Base-by-base conservation (phyloP, 2,797 vertebrate species). In the Typhlichthys subterraneus region DNA sequence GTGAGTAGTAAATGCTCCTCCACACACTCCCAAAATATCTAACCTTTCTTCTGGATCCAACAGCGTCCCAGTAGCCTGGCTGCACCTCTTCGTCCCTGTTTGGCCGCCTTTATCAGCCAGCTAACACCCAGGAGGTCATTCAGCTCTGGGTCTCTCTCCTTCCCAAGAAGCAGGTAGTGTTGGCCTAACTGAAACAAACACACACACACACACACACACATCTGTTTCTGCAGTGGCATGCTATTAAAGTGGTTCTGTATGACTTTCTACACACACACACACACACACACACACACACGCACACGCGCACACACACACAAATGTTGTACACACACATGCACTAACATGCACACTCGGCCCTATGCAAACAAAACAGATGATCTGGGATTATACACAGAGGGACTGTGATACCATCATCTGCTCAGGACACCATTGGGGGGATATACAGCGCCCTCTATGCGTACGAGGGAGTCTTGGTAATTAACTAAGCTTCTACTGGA, bases 81-180 rank as follows among this genome's bases (percentile, higher is more conserved):
- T 0, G 97, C 96, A 63, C 93, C 89, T 64, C 91, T 93, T 61
- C 94, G 89, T 45, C 97, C 97, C 72, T 97, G 97, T 88, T 97
- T 98, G 42, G 96, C 95, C 0, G 96, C 95, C 73, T 93, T 91
- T 62, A 96, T 80, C 57, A 99, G 82, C 97, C 96, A 99, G 50
- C 89, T 87, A 61, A 99, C 94, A 0, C 94, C 97, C 1, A 84
- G 88, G 5, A 62, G 76, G 45, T 89, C 95, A 83, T 99, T 97
- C 48, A 89, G 75, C 12, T 98, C 97, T 59, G 92, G 75, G 1
- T 98, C 94, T 7, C 84, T 85, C 1, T 93, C 85, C 29, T 90
- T 79, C 2, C 95, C 96, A n/a, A 98, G 87, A 65, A 88, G 90
- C 75, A 99, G 84, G 85, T 93, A 96, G 81, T 93, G 91, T 65